Base-by-base conservation (phyloP, 2,888 invertebrate species). In the Drosophila subquinaria region DNA sequence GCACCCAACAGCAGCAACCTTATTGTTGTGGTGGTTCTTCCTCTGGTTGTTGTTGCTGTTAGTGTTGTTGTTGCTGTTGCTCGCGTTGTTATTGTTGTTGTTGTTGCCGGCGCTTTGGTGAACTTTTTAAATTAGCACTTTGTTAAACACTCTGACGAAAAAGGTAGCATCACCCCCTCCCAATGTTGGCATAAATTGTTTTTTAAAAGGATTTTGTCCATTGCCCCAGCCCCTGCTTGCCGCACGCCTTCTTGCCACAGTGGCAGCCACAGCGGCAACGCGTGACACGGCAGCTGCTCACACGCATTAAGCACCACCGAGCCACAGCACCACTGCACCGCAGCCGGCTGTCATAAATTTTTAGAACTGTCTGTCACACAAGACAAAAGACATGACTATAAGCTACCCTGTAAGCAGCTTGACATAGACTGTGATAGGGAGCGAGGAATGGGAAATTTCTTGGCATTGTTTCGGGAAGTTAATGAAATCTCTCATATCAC, bases 81-180 rank as follows among this genome's bases (percentile, higher is more conserved):
- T 23, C 23, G 23, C 23, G 71, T 57, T 63, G 50, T 57, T 61
- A 66, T 62, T 69, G 68, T 63, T 76, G 48, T 17, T 68, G 59
- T 57, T 65, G 65, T 66, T 64, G 76, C 50, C 45, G 43, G 62
- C 47, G 68, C 71, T 81, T 76, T 79, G 76, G 66, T 76, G 81
- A 83, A 90, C 89, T 91, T 90, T 90, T 91, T 91, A 91, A 91
- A 91, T 91, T 91, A 91, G 90, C 91, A 90, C 91, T 91, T 90
- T 91, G 90, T 90, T 91, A 88, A 91, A 89, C 81, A 88, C 83
- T 76, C 84, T 74, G 81, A 86, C 80, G 78, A 86, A 85, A 89
- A 89, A 85, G 79, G 87, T 88, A 88, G 70, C 83, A 68, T 23
- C 61, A 59, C 45, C 68, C 35, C 53, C 48, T 33, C 42, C 73